A percentile compares a stretch with the other conserved stretches of the same genome.
phyloP scores from a whole-genome alignment of 1,140 invertebrate species.

The Eumaeus atala region DNA sequence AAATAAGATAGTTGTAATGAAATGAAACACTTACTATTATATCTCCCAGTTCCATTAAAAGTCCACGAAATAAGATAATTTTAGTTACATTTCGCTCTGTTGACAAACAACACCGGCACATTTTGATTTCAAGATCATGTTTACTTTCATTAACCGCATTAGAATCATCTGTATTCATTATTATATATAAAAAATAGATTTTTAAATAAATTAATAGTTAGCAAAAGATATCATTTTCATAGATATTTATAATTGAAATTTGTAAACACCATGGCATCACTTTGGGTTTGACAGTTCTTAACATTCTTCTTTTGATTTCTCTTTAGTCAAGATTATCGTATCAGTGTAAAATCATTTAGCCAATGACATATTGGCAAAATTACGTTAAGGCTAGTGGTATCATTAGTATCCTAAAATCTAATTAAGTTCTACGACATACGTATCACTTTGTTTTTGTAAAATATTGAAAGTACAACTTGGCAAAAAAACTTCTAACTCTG shows the following conservation, averaged over 20 bases:
- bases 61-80: conserved; percentile 19
- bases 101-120: conserved; percentile 53
- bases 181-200: background rate
- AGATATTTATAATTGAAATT: background rate
- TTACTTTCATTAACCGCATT: conserved; percentile 15
- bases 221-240: background rate
- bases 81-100: conserved; percentile 34
- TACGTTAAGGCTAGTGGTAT: no score
- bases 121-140: conserved; percentile 12
- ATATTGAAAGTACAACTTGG: no score
- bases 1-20: conserved; percentile 4
- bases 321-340: no score
- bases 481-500: no score
- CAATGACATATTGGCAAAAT: no score
- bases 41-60: conserved; percentile 43
- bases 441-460: no score
- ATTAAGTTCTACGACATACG: no score
- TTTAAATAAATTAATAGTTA: background rate
- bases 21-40: conserved; percentile 40
- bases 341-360: no score
- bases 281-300: background rate
- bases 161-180: conserved; percentile 16
- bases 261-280: conserved; percentile 26
- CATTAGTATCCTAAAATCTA: no score
- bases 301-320: no score